Evolutionary conservation across 2,113 vertebrate genomes (phyloP).

Genomic region (Podilymbus podiceps): DNA sequence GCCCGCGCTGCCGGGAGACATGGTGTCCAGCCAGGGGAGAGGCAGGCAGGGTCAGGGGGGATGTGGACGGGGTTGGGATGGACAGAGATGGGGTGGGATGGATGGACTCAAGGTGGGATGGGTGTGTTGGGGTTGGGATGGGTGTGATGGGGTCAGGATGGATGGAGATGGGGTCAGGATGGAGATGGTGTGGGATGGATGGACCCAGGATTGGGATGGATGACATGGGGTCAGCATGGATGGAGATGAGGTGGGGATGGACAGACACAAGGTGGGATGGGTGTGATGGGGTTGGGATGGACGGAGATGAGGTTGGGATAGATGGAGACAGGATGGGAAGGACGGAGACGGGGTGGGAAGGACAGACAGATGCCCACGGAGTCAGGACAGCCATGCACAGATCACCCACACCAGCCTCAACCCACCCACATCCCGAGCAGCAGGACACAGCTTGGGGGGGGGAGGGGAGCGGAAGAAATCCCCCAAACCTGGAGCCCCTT

Average conservation of each 20-base stretch:
- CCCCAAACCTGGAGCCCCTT: rapidly evolving
- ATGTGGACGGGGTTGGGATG: neutral
- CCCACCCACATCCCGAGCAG: neutral
- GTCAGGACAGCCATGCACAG: no score
- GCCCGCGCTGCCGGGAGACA: conserved; percentile 13
- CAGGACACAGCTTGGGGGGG: neutral
- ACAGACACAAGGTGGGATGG: neutral
- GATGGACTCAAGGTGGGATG: no score
- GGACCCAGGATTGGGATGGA: neutral
- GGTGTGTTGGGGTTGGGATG: neutral
- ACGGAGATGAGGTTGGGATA: neutral
- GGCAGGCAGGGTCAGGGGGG: neutral
- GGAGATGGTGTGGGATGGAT: neutral
- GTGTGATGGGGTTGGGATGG: neutral
- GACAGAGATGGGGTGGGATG: neutral
- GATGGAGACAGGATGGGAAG: neutral
- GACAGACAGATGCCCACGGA: neutral
- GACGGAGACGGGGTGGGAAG: neutral
- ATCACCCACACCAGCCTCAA: neutral
- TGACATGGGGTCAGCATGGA: rapidly evolving
- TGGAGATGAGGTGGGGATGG: rapidly evolving
- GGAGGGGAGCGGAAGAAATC: no score
- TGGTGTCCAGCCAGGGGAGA: rapidly evolving
- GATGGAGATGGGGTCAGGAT: neutral
- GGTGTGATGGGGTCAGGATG: neutral